Conservation (phyloP, 37 sponge, comb jelly and placozoan genomes). For the Oscarella lobularis region DNA sequence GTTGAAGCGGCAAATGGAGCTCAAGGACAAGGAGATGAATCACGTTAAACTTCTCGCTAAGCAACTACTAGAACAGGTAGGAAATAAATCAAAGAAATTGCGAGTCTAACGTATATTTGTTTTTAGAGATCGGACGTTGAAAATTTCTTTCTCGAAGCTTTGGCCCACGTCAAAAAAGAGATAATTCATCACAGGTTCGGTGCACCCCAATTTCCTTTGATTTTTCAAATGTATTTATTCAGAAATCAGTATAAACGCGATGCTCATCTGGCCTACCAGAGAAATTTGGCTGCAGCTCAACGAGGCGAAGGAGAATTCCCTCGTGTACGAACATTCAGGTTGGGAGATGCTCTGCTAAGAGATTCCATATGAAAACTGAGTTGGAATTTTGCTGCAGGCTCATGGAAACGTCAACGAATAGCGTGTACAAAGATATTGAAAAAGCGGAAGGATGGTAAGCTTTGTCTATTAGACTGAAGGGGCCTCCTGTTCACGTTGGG, state of each 20-base stretch:
- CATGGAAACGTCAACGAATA: conserved; percentile 49
- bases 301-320: conserved; percentile 58
- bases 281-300: conserved; percentile 44
- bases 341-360: no score
- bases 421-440: conserved; percentile 68
- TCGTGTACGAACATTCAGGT: conserved; percentile 53
- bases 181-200: conserved; percentile 6
- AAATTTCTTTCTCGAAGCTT: conserved; percentile 79
- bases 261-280: conserved; percentile 51
- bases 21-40: conserved; percentile 42
- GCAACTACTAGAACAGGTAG: conserved; percentile 46
- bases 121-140: conserved; percentile 70
- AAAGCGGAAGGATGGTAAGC: conserved; percentile 49
- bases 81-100: no score
- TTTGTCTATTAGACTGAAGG: no score
- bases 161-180: conserved; percentile 59
- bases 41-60: conserved; percentile 65
- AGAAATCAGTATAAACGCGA: conserved; percentile 52
- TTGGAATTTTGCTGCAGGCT: no score
- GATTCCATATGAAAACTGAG: no score
- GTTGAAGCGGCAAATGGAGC: background rate
- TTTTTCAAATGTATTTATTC: background rate
- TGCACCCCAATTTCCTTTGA: background rate
- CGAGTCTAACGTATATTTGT: no score
- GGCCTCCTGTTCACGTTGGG: no score